Percentiles rank a stretch among this genome's conserved stretches.
These are phyloP conservation scores for Andricus grossulariae DNA, from an alignment of 1,140 invertebrate genomes.

Conservation along the genomic window DNA sequence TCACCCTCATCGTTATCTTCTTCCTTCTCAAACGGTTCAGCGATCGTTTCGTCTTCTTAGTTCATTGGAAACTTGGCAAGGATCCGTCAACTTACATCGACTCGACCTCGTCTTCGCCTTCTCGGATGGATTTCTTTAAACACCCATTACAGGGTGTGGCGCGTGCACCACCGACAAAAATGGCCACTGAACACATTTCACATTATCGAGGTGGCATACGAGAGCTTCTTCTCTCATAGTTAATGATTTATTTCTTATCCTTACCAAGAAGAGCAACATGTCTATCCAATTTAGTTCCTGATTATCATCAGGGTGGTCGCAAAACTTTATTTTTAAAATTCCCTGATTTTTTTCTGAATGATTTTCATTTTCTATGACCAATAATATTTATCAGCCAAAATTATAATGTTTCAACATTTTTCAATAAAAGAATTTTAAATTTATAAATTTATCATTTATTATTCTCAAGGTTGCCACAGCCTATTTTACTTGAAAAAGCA, in stretches of 20 bases:
- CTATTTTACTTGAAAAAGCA: no score
- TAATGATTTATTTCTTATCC: conserved; percentile 31
- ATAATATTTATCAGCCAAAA: no score
- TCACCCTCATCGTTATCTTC: conserved; percentile 36
- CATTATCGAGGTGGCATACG: conserved; percentile 43
- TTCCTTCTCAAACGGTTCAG: conserved; percentile 49
- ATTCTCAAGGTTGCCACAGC: no score
- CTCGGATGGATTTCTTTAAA: conserved; percentile 41
- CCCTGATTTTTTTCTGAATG: no score
- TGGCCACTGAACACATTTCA: conserved; percentile 48
- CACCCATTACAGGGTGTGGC: conserved; percentile 52
- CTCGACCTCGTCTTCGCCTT: conserved; percentile 51
- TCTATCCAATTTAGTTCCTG: background rate
- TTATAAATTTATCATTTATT: no score
- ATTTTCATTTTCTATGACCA: no score
- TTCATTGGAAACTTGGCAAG: conserved; percentile 56
- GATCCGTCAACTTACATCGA: conserved; percentile 37
- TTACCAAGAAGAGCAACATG: background rate
- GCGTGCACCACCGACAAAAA: conserved; percentile 53
- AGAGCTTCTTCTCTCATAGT: conserved; percentile 44
- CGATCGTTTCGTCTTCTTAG: conserved; percentile 42
- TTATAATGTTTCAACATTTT: no score
- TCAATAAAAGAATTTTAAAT: no score
- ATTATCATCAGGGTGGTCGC: no score
- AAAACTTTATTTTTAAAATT: no score